Evolutionary conservation across 2,888 invertebrate species (phyloP).

Genomic region (Heteromyza rotundicornis): DNA sequence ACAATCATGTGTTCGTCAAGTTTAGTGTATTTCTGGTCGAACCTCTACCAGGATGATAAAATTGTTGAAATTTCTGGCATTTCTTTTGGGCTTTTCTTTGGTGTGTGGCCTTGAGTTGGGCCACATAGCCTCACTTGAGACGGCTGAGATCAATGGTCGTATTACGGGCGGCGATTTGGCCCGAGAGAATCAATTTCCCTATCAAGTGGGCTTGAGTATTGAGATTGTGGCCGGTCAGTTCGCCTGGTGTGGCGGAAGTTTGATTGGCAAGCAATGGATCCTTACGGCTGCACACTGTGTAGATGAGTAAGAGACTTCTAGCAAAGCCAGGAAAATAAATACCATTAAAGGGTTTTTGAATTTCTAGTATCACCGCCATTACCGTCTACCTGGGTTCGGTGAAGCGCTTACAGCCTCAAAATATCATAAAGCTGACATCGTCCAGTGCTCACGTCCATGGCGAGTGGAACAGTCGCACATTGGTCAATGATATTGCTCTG

Average conservation of each 20-base stretch:
- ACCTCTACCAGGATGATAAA: too few species aligned
- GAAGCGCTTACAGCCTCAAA: slow-evolving; percentile 34
- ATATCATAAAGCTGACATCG: slow-evolving; percentile 22
- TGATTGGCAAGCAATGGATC: slow-evolving; percentile 31
- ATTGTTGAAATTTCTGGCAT: not conserved
- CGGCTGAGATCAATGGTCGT: slow-evolving; percentile 12
- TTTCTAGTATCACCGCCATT: slow-evolving; percentile 27
- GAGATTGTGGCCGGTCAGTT: slow-evolving; percentile 16
- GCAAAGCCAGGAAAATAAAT: not conserved
- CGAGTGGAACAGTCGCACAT: slow-evolving; percentile 26
- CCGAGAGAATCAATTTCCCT: slow-evolving; percentile 28
- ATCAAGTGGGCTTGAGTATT: slow-evolving; percentile 35
- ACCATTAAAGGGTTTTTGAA: not conserved
- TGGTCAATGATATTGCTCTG: slow-evolving; percentile 36
- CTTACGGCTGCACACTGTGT: slow-evolving; percentile 40
- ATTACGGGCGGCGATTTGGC: slow-evolving; percentile 31
- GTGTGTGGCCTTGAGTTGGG: not conserved
- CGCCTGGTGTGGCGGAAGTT: slow-evolving; percentile 35
- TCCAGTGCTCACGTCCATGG: slow-evolving; percentile 50
- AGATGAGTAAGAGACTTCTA: slow-evolving; percentile 26
- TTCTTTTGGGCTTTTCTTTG: not conserved
- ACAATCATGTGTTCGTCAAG: too few species aligned
- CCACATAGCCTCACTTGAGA: not conserved
- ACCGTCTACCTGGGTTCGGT: slow-evolving; percentile 35
- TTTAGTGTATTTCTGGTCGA: too few species aligned